These are phyloP conservation scores for Phasia obesa DNA, from an alignment of 2,888 invertebrate genomes.

Conservation along the genomic window DNA sequence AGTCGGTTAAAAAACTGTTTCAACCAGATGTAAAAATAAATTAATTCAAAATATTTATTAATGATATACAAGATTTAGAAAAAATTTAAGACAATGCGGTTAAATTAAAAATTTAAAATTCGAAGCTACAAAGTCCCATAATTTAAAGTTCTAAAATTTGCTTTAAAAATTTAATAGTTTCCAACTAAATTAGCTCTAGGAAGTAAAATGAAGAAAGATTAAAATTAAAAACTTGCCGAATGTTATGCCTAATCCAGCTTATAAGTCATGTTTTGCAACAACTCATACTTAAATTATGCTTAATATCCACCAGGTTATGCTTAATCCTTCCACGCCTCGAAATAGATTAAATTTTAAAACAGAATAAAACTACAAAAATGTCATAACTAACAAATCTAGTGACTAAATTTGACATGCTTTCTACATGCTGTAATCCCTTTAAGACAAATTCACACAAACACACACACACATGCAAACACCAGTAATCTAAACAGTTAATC, in stretches of 20 bases:
- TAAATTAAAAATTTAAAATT: too few species aligned
- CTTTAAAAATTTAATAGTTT: background rate
- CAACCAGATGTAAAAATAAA: too few species aligned
- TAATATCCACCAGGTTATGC: constrained; percentile 30
- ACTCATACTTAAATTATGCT: constrained; percentile 33
- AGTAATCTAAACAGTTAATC: constrained; percentile 55
- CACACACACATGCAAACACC: background rate
- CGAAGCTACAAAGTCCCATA: too few species aligned
- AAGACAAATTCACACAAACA: background rate
- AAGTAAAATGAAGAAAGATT: constrained; percentile 18
- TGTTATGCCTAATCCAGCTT: constrained; percentile 40
- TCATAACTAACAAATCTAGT: constrained; percentile 13
- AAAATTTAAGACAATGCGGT: too few species aligned
- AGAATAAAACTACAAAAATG: background rate
- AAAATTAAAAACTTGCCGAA: constrained; percentile 39
- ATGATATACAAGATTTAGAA: too few species aligned
- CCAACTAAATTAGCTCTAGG: background rate
- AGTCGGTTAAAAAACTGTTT: too few species aligned
- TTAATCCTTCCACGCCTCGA: constrained; percentile 42
- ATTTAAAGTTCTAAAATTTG: background rate
- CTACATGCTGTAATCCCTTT: constrained; percentile 22
- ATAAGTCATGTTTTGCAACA: background rate
- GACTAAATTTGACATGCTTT: constrained; percentile 17
- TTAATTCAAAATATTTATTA: too few species aligned
- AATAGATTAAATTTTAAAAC: constrained; percentile 13